A percentile compares a stretch with the other conserved stretches of the same genome.
Evolutionary conservation across 2,797 vertebrate genomes (phyloP).

Genomic region (Channa striata): DNA sequence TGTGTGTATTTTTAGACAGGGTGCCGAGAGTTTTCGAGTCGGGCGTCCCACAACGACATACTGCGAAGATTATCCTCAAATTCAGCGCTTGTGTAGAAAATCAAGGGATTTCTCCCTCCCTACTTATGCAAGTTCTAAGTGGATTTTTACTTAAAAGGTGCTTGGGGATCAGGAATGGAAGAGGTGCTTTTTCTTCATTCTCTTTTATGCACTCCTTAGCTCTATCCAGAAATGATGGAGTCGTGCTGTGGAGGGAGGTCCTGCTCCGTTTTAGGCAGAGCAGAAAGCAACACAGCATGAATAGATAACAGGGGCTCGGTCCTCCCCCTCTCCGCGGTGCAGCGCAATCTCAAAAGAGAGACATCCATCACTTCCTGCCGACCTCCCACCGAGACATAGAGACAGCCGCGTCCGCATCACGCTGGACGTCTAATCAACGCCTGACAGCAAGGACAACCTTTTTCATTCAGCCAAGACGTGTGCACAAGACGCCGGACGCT

Average conservation of each 20-base stretch:
- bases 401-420: slow-evolving; percentile 68
- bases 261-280: slow-evolving; percentile 67
- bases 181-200: slow-evolving; percentile 57
- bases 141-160: slow-evolving; percentile 74
- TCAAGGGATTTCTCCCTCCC: slow-evolving; percentile 52
- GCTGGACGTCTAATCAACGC: slow-evolving; percentile 62
- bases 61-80: slow-evolving; percentile 72
- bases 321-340: slow-evolving; percentile 41
- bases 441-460: slow-evolving; percentile 71
- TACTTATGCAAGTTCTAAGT: slow-evolving; percentile 61
- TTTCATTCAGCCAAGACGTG: slow-evolving; percentile 40
- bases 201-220: slow-evolving; percentile 60
- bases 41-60: slow-evolving; percentile 27
- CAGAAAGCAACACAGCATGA: slow-evolving; percentile 63
- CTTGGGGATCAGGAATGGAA: slow-evolving; percentile 63
- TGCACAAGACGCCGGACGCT: slow-evolving; percentile 18
- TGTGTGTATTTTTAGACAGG: slow-evolving; percentile 50
- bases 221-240: slow-evolving; percentile 51
- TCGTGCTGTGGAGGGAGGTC: slow-evolving; percentile 70
- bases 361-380: slow-evolving; percentile 73
- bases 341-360: slow-evolving; percentile 65
- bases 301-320: slow-evolving; percentile 66
- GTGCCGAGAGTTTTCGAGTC: slow-evolving; percentile 43
- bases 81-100: slow-evolving; percentile 63
- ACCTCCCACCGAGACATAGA: slow-evolving; percentile 61